Evolutionary conservation across 2,113 vertebrate genomes (phyloP).

Genomic region (Sinocyclocheilus grahami): DNA sequence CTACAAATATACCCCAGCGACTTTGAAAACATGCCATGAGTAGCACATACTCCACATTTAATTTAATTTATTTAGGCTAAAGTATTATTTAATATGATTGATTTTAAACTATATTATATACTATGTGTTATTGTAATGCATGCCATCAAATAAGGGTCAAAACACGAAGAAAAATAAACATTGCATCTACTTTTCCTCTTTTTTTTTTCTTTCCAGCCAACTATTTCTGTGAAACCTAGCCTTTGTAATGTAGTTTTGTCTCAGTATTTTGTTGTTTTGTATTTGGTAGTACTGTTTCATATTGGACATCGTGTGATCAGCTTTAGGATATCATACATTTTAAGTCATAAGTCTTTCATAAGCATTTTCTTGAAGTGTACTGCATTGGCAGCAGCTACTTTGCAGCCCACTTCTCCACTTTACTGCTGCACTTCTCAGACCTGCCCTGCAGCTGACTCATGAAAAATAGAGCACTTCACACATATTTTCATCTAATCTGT

Average conservation of each 20-base stretch:
- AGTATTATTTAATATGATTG: neutral
- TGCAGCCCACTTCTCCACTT: constrained; percentile 11
- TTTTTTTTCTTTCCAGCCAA: neutral
- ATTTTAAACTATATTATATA: neutral
- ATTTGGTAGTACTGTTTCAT: neutral
- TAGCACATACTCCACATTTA: neutral
- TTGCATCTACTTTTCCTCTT: too few species aligned
- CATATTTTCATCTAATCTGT: constrained; percentile 42
- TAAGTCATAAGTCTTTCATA: constrained; percentile 3
- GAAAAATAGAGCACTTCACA: constrained; percentile 32
- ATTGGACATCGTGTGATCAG: neutral
- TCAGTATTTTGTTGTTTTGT: neutral
- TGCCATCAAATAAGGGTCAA: too few species aligned
- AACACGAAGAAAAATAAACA: too few species aligned
- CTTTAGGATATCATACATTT: neutral
- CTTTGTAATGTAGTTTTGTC: constrained; percentile 2
- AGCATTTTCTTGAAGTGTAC: neutral
- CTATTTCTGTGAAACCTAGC: neutral
- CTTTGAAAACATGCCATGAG: too few species aligned
- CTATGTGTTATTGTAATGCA: neutral
- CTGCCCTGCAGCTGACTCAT: constrained; percentile 36
- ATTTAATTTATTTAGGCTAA: neutral
- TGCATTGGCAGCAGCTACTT: constrained; percentile 10
- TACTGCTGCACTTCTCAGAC: constrained; percentile 30
- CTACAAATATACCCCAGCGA: too few species aligned